Evolutionary conservation across 2,888 invertebrate species (phyloP), one percentile per base, ranked within the genome.

Genomic region (Melikaiella ostensackeni): DNA sequence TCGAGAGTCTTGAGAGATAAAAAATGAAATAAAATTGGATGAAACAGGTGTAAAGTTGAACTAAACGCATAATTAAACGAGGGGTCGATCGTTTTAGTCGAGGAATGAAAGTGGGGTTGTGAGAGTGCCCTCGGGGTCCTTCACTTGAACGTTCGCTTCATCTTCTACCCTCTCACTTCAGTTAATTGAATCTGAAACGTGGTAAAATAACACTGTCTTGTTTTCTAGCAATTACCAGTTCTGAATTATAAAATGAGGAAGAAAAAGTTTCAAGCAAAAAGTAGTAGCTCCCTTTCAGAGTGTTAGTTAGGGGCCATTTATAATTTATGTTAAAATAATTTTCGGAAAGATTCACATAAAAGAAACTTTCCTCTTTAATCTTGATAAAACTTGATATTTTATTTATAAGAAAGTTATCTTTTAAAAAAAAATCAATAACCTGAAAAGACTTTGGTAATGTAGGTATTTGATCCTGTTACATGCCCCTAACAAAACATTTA

Each of bases 171-270:
- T 74, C 66, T 76, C 79, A 81, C 80, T 82, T 77, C 75, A 77
- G 82, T 83, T 85, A 85, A 85, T 85, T 85, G 81, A 84, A 85
- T 84, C 83, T 77, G 81, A 82, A 82, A 82, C 76, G 79, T 77
- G 77, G 79, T 77, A 78, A 81, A 84, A 84, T 80, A 84, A 81
- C 82, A 77, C 81, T 73, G 79, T 83, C 83, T 85, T 84, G 83
- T 84, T 82, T 84, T 83, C 80, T 81, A 77, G 78, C 82, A 82
- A 84, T 84, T 66, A 66, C 42, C 46, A 42, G 66, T 42, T 13
- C 27, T 46, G n/a, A 30, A 66, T 66, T 46, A 66, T 30, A 19
- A 66, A 66, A 24, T 46, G 24, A 19, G 19, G 42, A 2, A 64
- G 27, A 42, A 64, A 64, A 21, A 66, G 9, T 27, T 19, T 24